These are phyloP conservation scores for Gymnobelideus leadbeateri DNA, from an alignment of 2,113 vertebrate species.

Conservation along the genomic window DNA sequence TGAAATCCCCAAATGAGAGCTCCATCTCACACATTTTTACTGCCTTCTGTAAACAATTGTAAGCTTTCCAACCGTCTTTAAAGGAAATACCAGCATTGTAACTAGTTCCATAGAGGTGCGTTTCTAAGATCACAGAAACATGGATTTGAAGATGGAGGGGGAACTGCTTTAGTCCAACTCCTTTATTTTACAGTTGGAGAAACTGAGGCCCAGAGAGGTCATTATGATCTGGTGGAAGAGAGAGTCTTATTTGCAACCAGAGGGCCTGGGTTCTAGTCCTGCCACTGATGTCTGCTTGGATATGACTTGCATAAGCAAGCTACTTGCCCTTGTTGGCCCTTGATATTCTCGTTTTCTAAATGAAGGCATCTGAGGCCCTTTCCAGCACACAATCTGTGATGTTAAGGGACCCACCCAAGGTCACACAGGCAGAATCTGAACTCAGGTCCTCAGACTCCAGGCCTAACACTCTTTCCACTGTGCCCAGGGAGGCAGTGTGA, in stretches of 20 bases:
- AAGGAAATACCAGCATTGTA: slow-evolving; percentile 31
- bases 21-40: slow-evolving; percentile 56
- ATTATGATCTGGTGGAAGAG: neutral
- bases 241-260: neutral
- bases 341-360: neutral
- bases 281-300: neutral
- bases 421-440: neutral
- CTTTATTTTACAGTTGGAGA: neutral
- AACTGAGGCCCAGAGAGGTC: neutral
- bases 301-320: no score
- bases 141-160: neutral
- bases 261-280: neutral
- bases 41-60: slow-evolving; percentile 54
- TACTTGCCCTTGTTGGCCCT: neutral
- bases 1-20: slow-evolving; percentile 23
- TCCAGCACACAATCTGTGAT: neutral
- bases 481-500: neutral
- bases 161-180: neutral
- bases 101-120: neutral
- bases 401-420: neutral
- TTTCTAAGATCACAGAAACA: neutral
- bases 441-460: neutral
- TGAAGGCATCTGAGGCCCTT: neutral
- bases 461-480: neutral
- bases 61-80: slow-evolving; percentile 50